Evolutionary conservation across 1,140 invertebrate genomes (phyloP).

Genomic region (Anastrepha obliqua): DNA sequence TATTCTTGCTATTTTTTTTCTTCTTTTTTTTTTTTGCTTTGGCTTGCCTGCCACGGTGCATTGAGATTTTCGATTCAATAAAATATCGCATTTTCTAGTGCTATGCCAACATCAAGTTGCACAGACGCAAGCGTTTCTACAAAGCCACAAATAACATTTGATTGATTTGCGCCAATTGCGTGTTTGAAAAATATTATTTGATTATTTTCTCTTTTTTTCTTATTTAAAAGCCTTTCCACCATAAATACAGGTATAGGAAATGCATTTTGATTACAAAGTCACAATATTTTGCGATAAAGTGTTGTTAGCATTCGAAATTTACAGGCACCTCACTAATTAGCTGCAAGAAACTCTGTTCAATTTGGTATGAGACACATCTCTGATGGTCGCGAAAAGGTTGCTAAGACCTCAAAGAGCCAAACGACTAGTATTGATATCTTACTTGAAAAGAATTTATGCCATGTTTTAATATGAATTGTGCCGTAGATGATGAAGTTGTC

Average conservation of each 20-base stretch:
- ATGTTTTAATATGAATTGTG: no score
- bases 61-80: conserved; percentile 41
- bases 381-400: no score
- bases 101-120: not conserved
- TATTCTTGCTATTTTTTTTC: not conserved
- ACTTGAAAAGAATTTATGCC: no score
- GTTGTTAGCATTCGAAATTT: no score
- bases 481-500: no score
- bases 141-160: conserved; percentile 30
- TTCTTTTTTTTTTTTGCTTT: not conserved
- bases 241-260: no score
- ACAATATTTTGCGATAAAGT: no score
- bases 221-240: not conserved
- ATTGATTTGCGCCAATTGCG: conserved; percentile 60
- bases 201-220: not conserved
- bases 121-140: not conserved
- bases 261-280: no score
- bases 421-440: no score
- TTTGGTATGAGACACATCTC: no score
- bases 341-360: no score
- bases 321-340: not conserved
- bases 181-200: conserved; percentile 29
- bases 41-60: not conserved
- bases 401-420: no score
- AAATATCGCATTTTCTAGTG: conserved; percentile 27